Evolutionary conservation across 2,113 vertebrate genomes (phyloP).

Genomic region (Cricetomys ansorgei): DNA sequence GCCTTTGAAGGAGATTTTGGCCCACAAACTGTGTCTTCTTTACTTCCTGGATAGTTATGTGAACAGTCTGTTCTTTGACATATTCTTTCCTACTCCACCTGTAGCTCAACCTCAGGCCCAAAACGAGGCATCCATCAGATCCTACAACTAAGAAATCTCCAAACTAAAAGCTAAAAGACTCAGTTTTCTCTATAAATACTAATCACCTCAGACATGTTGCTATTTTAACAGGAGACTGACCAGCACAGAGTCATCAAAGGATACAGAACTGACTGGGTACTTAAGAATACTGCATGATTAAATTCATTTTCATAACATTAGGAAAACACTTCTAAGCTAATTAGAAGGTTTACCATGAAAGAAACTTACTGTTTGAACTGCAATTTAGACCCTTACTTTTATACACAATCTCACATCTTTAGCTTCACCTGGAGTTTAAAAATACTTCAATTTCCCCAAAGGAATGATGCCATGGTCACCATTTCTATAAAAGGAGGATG

Average conservation of each 20-base stretch:
- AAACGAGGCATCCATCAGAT: too few species aligned
- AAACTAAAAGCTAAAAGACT: background rate
- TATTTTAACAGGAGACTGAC: too few species aligned
- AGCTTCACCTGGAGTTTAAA: background rate
- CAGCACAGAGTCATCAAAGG: background rate
- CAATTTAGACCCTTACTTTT: background rate
- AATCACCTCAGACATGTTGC: too few species aligned
- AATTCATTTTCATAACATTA: background rate
- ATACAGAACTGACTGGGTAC: background rate
- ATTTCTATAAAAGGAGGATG: background rate
- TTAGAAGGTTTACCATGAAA: background rate
- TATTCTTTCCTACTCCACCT: accelerated
- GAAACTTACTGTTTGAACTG: background rate
- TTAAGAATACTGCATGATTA: background rate
- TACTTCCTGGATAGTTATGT: background rate
- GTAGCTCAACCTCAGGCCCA: background rate
- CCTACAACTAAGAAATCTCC: background rate
- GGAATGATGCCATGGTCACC: background rate
- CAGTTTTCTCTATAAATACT: background rate
- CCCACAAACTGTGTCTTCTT: too few species aligned
- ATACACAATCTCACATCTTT: background rate
- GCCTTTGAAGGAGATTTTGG: background rate
- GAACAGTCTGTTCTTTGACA: background rate
- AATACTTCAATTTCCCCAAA: background rate
- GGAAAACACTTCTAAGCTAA: background rate